phyloP scores from a whole-genome alignment of 2,888 invertebrate species.

The Mamestra brassicae region DNA sequence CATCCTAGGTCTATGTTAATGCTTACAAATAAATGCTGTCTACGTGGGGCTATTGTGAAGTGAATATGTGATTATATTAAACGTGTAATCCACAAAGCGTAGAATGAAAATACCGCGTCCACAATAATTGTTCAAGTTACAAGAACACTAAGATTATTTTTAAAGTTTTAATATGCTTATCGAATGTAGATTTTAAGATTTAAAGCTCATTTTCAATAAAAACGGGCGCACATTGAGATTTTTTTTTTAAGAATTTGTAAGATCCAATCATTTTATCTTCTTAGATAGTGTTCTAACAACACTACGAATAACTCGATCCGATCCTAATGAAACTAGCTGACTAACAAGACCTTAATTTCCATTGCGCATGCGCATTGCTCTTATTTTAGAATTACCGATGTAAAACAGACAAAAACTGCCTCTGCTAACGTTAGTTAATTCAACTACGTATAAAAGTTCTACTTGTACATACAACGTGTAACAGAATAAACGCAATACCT shows the following conservation, averaged over 20 bases:
- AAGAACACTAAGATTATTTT: conserved; percentile 9
- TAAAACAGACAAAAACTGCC: not conserved
- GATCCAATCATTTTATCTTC: conserved; percentile 35
- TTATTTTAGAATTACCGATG: not conserved
- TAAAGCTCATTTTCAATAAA: conserved; percentile 34
- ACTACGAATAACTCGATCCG: conserved; percentile 31
- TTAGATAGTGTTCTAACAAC: conserved; percentile 41
- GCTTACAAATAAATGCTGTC: conserved; percentile 89
- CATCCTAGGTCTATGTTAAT: conserved; percentile 87
- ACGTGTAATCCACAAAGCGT: conserved; percentile 44
- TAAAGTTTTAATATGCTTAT: conserved; percentile 32
- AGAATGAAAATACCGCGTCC: conserved; percentile 24
- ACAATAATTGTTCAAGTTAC: conserved; percentile 1
- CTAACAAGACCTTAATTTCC: conserved; percentile 1
- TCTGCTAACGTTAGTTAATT: not conserved
- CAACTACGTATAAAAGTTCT: not conserved
- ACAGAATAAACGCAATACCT: too few species aligned
- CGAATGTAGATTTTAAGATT: conserved; percentile 36
- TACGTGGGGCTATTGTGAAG: conserved; percentile 79
- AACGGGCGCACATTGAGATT: conserved; percentile 47
- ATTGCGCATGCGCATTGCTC: conserved; percentile 15
- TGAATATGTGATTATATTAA: conserved; percentile 26
- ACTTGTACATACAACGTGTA: not conserved
- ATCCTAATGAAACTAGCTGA: conserved; percentile 30
- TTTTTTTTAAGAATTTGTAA: not conserved